Percentiles rank a stretch among this genome's conserved stretches.
Conservation (phyloP, 2,888 invertebrate genomes). For the Pyrocoelia pectoralis region DNA sequence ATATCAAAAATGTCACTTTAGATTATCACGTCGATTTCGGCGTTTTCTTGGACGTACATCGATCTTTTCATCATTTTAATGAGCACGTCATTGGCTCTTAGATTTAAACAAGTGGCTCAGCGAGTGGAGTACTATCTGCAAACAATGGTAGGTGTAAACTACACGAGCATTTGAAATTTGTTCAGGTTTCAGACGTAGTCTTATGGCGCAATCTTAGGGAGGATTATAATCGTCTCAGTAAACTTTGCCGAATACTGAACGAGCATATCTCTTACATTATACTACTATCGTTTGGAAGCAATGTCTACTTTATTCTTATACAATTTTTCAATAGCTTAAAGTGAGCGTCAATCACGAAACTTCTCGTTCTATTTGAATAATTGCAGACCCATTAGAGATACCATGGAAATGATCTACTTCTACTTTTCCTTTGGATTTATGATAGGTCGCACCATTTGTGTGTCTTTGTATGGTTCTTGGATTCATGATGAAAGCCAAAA, state of each 20-base stretch:
- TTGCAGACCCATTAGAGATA: constrained; percentile 58
- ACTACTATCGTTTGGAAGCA: constrained; percentile 71
- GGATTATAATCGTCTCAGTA: constrained; percentile 69
- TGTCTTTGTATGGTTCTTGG: constrained; percentile 50
- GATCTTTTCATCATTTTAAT: constrained; percentile 78
- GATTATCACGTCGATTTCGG: constrained; percentile 65
- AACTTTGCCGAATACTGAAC: constrained; percentile 68
- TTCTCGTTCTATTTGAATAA: constrained; percentile 2
- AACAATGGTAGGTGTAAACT: constrained; percentile 2
- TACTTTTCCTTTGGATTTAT: constrained; percentile 71
- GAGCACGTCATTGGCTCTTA: constrained; percentile 71
- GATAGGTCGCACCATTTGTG: constrained; percentile 65
- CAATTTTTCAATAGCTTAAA: constrained; percentile 72
- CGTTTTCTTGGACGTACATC: constrained; percentile 77
- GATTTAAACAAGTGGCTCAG: constrained; percentile 64
- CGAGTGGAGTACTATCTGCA: constrained; percentile 27
- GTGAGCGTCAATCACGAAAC: constrained; percentile 1
- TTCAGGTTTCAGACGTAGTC: constrained; percentile 66
- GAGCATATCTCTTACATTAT: constrained; percentile 68
- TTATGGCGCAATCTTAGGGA: constrained; percentile 71
- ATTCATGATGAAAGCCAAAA: constrained; percentile 55
- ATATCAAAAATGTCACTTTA: constrained; percentile 17
- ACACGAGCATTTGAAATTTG: not conserved
- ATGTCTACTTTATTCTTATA: constrained; percentile 75
- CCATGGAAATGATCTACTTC: constrained; percentile 67